A percentile compares a stretch with the other conserved stretches of the same genome.
Evolutionary conservation across 2,888 invertebrate genomes (phyloP).

Genomic region (Tridacna gigas): DNA sequence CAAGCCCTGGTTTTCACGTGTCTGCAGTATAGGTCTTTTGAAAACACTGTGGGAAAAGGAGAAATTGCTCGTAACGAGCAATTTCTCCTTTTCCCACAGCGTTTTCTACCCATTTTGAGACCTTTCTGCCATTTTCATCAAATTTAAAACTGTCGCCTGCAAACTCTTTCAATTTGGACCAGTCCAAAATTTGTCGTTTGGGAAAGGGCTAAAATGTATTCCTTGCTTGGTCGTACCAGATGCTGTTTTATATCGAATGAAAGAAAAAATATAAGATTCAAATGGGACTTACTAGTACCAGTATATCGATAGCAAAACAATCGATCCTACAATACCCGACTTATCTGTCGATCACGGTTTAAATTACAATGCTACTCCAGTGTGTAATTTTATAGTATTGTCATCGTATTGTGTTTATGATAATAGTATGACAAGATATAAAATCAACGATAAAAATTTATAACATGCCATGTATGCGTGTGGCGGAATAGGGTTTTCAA

Average conservation of each 20-base stretch:
- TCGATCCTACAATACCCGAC: background rate
- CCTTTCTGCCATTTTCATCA: too few species aligned
- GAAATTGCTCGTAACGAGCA: background rate
- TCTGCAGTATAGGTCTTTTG: background rate
- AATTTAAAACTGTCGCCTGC: too few species aligned
- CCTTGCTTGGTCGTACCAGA: too few species aligned
- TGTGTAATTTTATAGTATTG: conserved; percentile 5
- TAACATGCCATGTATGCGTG: too few species aligned
- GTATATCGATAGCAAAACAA: background rate
- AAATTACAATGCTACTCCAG: background rate
- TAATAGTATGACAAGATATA: conserved; percentile 15
- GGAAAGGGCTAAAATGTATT: too few species aligned
- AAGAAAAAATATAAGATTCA: background rate
- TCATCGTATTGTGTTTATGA: conserved; percentile 2
- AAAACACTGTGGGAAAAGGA: background rate
- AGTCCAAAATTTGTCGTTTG: too few species aligned
- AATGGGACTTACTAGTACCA: background rate
- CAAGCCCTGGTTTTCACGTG: background rate
- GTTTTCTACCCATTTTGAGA: too few species aligned
- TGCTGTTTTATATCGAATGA: background rate
- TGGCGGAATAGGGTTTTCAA: too few species aligned
- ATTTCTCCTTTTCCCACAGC: background rate
- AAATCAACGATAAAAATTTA: too few species aligned
- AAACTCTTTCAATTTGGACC: too few species aligned
- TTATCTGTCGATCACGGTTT: background rate